A percentile compares a stretch with the other conserved stretches of the same genome.
Conservation (phyloP, 1,140 invertebrate species). For the Leptoteleia sp. region DNA sequence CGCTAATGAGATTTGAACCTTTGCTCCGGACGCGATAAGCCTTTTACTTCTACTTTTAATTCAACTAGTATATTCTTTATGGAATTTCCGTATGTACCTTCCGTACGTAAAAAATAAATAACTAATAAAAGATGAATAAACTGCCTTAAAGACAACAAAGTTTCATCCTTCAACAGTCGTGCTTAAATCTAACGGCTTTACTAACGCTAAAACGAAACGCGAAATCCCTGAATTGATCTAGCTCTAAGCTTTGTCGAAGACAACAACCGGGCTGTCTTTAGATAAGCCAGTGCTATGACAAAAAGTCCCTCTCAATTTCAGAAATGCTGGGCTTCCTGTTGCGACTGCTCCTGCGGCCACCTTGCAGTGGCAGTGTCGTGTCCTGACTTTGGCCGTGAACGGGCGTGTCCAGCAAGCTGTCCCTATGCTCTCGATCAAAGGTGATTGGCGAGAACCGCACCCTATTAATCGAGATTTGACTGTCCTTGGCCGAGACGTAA, state of each 20-base stretch:
- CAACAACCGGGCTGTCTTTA: conserved; percentile 64
- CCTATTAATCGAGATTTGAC: conserved; percentile 83
- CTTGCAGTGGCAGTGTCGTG: conserved; percentile 84
- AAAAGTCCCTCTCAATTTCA: conserved; percentile 83
- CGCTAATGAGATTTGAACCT: too few relatives aligned
- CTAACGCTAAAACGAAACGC: background rate
- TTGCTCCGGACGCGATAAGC: too few relatives aligned
- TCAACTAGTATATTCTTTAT: too few relatives aligned
- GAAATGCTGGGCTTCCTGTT: conserved; percentile 81
- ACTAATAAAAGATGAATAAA: too few relatives aligned
- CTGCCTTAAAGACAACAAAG: background rate
- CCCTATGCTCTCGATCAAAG: conserved; percentile 78
- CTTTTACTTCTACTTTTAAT: too few relatives aligned
- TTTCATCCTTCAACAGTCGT: background rate
- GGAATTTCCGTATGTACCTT: too few relatives aligned
- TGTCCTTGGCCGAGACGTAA: conserved; percentile 91
- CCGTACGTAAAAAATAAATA: too few relatives aligned
- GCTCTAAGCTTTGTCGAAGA: background rate
- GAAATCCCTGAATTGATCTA: conserved; percentile 26
- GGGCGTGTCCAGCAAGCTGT: conserved; percentile 84
- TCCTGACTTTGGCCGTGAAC: conserved; percentile 86
- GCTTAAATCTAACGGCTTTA: background rate
- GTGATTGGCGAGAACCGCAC: conserved; percentile 91
- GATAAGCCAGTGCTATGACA: conserved; percentile 82
- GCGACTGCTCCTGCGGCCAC: conserved; percentile 74